Conservation (phyloP, 2,797 vertebrate genomes). For the Lepus oiostolus region DNA sequence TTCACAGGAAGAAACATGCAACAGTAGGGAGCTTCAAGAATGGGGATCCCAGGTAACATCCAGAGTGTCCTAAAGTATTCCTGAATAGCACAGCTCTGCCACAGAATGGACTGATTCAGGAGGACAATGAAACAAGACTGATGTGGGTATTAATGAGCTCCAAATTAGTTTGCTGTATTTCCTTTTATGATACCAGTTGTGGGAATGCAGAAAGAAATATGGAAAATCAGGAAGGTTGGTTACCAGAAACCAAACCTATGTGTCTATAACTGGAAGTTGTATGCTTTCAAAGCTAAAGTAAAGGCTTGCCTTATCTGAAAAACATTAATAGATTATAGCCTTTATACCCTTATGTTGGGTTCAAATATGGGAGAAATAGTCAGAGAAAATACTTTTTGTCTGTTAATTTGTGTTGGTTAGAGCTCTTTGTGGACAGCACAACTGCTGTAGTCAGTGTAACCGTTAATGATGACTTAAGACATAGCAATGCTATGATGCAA, state of each 20-base stretch:
- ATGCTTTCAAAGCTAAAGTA: background rate
- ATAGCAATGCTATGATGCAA: background rate
- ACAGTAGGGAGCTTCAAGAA: background rate
- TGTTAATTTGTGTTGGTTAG: background rate
- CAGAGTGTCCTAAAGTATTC: background rate
- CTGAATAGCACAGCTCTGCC: background rate
- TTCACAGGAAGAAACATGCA: background rate
- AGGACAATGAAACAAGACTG: background rate
- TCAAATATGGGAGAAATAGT: background rate
- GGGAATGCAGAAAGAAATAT: background rate
- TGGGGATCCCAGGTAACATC: background rate
- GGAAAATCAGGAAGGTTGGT: background rate
- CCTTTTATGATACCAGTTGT: background rate
- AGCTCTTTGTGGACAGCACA: background rate
- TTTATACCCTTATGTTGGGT: background rate
- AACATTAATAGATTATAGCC: background rate
- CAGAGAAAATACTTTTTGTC: conserved; percentile 2
- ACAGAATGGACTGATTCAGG: background rate
- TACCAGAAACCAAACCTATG: background rate
- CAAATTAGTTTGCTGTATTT: conserved; percentile 13
- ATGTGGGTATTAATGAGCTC: background rate
- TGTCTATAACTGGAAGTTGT: background rate
- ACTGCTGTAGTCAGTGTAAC: background rate
- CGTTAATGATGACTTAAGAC: conserved; percentile 20
- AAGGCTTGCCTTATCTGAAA: background rate